Evolutionary conservation across 2,888 invertebrate species (phyloP).

Genomic region (Dicycla oo): DNA sequence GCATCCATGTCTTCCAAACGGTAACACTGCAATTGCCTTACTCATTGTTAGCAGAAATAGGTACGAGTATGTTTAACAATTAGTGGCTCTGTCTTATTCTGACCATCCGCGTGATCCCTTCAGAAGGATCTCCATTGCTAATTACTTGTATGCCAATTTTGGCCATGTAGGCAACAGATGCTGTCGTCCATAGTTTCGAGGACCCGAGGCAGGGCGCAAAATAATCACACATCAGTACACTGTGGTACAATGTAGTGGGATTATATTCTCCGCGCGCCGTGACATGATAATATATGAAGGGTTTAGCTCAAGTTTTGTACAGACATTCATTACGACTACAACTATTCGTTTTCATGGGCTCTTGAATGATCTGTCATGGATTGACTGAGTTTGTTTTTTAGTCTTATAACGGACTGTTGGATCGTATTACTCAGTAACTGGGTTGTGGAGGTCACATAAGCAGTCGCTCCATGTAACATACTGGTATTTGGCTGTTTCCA

Average conservation of each 20-base stretch:
- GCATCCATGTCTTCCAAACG: no score
- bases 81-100: no score
- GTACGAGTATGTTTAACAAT: no score
- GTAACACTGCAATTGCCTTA: no score
- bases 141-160: neutral
- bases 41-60: no score
- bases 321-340: slow-evolving; percentile 5
- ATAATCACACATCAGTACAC: no score
- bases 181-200: neutral
- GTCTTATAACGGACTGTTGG: neutral
- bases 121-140: neutral
- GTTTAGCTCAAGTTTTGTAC: slow-evolving; percentile 19
- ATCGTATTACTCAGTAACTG: no score
- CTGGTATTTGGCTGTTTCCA: no score
- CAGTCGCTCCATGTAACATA: no score
- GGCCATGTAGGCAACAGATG: neutral
- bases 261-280: slow-evolving; percentile 17
- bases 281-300: slow-evolving; percentile 39
- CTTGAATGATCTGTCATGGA: neutral
- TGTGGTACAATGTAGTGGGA: slow-evolving; percentile 18
- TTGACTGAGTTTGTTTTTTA: neutral
- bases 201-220: neutral
- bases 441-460: no score
- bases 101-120: neutral
- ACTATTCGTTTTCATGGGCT: neutral